Percentiles rank a stretch among this genome's conserved stretches.
Evolutionary conservation across 2,888 invertebrate genomes (phyloP).

Genomic region (Meloe dianella): DNA sequence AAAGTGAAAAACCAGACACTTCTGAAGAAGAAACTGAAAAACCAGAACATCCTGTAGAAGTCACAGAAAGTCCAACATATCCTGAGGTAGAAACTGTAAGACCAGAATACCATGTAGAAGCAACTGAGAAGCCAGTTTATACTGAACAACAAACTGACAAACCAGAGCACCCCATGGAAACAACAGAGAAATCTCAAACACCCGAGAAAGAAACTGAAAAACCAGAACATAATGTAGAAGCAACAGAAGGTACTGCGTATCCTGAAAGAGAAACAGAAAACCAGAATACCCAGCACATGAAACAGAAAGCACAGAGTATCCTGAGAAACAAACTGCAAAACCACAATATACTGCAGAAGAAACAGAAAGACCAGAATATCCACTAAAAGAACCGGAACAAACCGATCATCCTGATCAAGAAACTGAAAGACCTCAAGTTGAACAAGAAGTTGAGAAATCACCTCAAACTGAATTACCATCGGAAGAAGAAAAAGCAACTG

Average conservation of each 20-base stretch:
- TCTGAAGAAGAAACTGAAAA: conserved; percentile 26
- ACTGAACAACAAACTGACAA: conserved; percentile 17
- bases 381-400: neutral
- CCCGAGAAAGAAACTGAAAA: conserved; percentile 17
- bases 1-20: conserved; percentile 30
- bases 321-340: conserved; percentile 13
- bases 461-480: conserved; percentile 1
- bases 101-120: conserved; percentile 22
- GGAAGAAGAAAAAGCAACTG: conserved; percentile 16
- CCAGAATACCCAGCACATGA: conserved; percentile 13
- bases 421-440: conserved; percentile 42
- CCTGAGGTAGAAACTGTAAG: conserved; percentile 23
- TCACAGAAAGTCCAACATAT: conserved; percentile 6
- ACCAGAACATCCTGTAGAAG: conserved; percentile 21
- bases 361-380: conserved; percentile 7
- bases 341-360: neutral
- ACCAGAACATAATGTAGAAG: conserved; percentile 13
- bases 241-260: neutral
- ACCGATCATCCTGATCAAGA: conserved; percentile 41
- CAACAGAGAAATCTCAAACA: too few relatives aligned
- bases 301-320: conserved; percentile 10
- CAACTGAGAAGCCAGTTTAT: conserved; percentile 11
- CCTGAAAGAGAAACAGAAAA: conserved; percentile 23
- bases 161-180: conserved; percentile 16
- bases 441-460: too few relatives aligned